phyloP scores from a whole-genome alignment of 2,113 vertebrate genomes.

The Collichthys lucidus region DNA sequence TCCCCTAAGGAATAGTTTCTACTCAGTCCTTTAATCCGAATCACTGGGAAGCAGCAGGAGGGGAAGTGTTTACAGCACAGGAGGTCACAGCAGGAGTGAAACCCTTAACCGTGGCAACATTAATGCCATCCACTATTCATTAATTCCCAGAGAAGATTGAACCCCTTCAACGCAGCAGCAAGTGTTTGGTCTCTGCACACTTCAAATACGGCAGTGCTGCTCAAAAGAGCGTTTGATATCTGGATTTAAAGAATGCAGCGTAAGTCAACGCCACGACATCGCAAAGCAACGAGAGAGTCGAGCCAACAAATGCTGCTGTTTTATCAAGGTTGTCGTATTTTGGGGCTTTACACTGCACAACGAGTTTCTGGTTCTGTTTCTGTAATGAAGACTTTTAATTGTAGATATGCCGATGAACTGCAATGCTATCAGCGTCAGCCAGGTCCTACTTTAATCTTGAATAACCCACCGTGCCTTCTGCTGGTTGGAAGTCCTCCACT shows the following conservation, averaged over 20 bases:
- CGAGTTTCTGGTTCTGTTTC: neutral
- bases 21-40: slow-evolving; percentile 26
- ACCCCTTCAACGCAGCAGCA: neutral
- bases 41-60: neutral
- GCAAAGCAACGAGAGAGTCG: too few relatives aligned
- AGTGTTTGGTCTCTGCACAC: neutral
- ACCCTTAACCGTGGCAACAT: neutral
- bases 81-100: slow-evolving; percentile 45
- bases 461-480: too few relatives aligned
- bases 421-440: too few relatives aligned
- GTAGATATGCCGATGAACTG: too few relatives aligned
- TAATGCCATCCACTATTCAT: neutral
- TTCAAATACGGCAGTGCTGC: neutral
- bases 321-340: neutral
- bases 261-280: neutral
- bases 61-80: slow-evolving; percentile 19
- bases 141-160: neutral
- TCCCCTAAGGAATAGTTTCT: neutral
- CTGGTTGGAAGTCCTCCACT: too few relatives aligned
- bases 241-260: too few relatives aligned
- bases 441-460: too few relatives aligned
- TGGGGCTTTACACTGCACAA: neutral
- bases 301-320: too few relatives aligned
- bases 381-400: neutral
- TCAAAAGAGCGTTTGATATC: neutral